Percentiles rank a stretch among this genome's conserved stretches.
Evolutionary conservation across 2,113 vertebrate genomes (phyloP).

Genomic region (Strix aluco): DNA sequence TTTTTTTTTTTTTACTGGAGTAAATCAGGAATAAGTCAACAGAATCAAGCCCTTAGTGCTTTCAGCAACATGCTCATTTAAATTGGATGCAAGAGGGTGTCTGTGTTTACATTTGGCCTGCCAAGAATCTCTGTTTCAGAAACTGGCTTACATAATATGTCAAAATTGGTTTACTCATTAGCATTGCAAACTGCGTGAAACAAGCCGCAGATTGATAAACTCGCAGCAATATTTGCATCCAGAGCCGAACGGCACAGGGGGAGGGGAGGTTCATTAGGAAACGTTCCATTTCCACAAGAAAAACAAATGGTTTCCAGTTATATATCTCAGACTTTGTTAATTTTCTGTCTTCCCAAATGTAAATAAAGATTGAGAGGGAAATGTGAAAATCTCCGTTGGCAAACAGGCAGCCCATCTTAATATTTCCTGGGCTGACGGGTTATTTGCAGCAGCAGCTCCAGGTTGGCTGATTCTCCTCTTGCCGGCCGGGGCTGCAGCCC

Average conservation of each 20-base stretch:
- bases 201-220: constrained; percentile 58
- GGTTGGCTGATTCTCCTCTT: not conserved
- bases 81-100: constrained; percentile 65
- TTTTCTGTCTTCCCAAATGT: constrained; percentile 28
- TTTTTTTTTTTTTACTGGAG: not conserved
- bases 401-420: not conserved
- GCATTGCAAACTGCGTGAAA: constrained; percentile 66
- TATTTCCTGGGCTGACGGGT: not conserved
- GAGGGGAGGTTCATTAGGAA: constrained; percentile 62
- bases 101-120: constrained; percentile 71
- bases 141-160: constrained; percentile 70
- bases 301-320: constrained; percentile 50
- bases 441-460: not conserved
- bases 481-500: not conserved
- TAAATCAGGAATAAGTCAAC: constrained; percentile 57
- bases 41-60: constrained; percentile 54
- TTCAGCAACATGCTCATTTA: constrained; percentile 63
- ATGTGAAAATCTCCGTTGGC: not conserved
- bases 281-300: not conserved
- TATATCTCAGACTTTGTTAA: not conserved
- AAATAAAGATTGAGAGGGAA: constrained; percentile 23
- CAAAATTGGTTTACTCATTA: constrained; percentile 70
- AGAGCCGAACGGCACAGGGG: constrained; percentile 28
- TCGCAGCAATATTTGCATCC: constrained; percentile 56
- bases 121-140: constrained; percentile 71